Conservation (phyloP, 2,797 vertebrate species). For the Avahi laniger region DNA sequence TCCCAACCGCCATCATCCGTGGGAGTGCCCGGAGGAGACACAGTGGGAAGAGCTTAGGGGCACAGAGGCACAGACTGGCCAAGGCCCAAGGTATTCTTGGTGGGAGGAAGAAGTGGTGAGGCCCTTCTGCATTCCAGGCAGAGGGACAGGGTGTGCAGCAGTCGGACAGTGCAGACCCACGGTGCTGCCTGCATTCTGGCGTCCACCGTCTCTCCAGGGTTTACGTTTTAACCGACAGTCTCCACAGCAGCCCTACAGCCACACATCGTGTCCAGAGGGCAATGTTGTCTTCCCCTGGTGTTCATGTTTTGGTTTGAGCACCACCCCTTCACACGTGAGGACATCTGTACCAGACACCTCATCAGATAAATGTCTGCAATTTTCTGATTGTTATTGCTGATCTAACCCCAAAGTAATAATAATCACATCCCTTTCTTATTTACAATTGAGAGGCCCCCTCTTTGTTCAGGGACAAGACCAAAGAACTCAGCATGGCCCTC, state of each 20-base stretch:
- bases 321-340: too few relatives aligned
- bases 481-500: too few relatives aligned
- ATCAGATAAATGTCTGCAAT: rapidly evolving
- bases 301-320: too few relatives aligned
- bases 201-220: too few relatives aligned
- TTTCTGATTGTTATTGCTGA: not conserved
- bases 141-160: rapidly evolving
- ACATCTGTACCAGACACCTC: not conserved
- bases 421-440: not conserved
- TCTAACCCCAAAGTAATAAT: too few relatives aligned
- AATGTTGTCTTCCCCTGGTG: rapidly evolving
- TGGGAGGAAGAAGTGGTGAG: too few relatives aligned
- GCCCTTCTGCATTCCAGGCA: not conserved
- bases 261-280: rapidly evolving
- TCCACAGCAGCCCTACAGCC: not conserved
- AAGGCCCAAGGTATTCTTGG: not conserved
- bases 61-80: too few relatives aligned
- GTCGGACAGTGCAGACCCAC: rapidly evolving
- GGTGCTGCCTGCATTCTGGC: not conserved
- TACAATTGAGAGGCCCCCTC: not conserved
- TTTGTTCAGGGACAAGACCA: too few relatives aligned
- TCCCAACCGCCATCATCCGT: too few relatives aligned
- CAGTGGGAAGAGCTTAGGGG: rapidly evolving
- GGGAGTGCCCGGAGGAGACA: too few relatives aligned
- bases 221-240: not conserved